Evolutionary conservation across 2,113 vertebrate species (phyloP).

Genomic region (Lota lota): DNA sequence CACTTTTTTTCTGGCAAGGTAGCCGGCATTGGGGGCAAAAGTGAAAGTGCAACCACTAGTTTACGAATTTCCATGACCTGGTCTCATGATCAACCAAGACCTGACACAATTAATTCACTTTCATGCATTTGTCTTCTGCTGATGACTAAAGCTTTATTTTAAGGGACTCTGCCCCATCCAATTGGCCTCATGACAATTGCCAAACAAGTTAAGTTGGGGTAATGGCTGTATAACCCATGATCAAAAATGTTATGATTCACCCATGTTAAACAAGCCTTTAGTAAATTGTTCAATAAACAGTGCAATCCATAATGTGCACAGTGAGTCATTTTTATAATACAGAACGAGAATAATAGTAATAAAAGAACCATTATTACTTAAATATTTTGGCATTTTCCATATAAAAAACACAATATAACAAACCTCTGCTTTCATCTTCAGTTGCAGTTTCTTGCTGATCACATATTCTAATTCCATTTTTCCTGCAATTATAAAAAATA

Average conservation of each 20-base stretch:
- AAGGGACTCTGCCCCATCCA: neutral
- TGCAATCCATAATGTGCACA: too few species aligned
- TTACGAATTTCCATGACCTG: neutral
- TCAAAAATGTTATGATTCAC: too few species aligned
- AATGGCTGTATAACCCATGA: slow-evolving; percentile 3
- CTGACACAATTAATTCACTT: neutral
- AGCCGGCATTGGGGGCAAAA: too few species aligned
- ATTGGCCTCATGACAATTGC: neutral
- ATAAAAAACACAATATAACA: too few species aligned
- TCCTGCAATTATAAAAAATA: slow-evolving; percentile 55
- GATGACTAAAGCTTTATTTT: neutral
- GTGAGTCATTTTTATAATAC: too few species aligned
- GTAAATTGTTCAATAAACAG: too few species aligned
- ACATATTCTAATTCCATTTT: slow-evolving; percentile 66
- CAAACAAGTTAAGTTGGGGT: neutral
- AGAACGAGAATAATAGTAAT: too few species aligned
- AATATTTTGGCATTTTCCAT: too few species aligned
- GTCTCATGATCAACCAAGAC: neutral
- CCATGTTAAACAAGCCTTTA: too few species aligned
- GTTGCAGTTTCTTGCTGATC: slow-evolving; percentile 68
- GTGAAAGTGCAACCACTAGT: neutral
- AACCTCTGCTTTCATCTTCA: slow-evolving; percentile 74
- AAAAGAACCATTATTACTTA: too few species aligned
- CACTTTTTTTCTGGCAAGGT: too few species aligned
- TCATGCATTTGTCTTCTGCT: neutral